phyloP scores from a whole-genome alignment of 2,888 invertebrate genomes.

The Agrotis clavis region DNA sequence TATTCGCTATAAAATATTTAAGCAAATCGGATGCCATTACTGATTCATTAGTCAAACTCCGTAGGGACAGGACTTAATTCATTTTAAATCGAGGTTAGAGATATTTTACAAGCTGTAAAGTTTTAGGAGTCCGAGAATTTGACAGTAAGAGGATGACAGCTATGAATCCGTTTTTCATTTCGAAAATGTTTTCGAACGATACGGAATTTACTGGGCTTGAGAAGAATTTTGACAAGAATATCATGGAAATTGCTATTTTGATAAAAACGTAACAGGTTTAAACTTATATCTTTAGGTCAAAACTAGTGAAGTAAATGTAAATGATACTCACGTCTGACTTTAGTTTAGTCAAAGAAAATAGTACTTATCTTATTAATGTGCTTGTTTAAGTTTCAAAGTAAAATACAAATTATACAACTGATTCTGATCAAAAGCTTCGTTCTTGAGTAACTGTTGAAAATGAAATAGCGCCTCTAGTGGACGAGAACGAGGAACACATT shows the following conservation, averaged over 20 bases:
- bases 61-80: conserved; percentile 63
- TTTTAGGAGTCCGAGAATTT: conserved; percentile 48
- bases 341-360: too few relatives aligned
- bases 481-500: too few relatives aligned
- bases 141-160: conserved; percentile 30
- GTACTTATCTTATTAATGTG: too few relatives aligned
- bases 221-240: neutral
- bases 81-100: conserved; percentile 65
- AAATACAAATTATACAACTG: too few relatives aligned
- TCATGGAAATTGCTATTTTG: neutral
- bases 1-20: conserved; percentile 64
- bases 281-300: too few relatives aligned
- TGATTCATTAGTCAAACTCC: conserved; percentile 68
- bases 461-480: too few relatives aligned
- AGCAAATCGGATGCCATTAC: conserved; percentile 65
- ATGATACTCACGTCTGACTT: too few relatives aligned
- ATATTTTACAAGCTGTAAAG: conserved; percentile 63
- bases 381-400: too few relatives aligned
- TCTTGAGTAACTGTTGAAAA: too few relatives aligned
- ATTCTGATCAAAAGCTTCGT: too few relatives aligned
- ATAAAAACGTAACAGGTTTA: too few relatives aligned
- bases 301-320: too few relatives aligned
- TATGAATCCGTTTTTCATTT: conserved; percentile 45
- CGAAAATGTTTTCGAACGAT: conserved; percentile 15
- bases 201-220: neutral